Evolutionary conservation across 35 echinoderm and acorn worm genomes (phyloP), one percentile per base, ranked within the genome.

Genomic region (Lytechinus variegatus): DNA sequence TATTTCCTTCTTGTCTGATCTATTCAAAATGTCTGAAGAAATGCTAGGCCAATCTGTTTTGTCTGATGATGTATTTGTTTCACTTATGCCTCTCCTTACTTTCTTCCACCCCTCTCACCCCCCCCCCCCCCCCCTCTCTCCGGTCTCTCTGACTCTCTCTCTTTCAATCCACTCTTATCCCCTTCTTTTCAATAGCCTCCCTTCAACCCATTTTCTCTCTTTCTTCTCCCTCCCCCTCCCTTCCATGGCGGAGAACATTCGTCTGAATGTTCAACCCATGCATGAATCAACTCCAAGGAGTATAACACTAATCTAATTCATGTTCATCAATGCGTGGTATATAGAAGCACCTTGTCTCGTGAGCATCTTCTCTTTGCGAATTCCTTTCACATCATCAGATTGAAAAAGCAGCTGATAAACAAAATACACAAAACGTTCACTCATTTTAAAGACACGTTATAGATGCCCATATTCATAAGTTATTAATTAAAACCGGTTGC

Each of bases 251-350:
- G 8, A 24, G 66, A 24, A 79, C 66, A 79, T 79, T 79, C 66
- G 66, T 24, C 6, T n/a, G 66, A 79, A 24, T 19, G 12, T 79
- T 24, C 66, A 79, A 79, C 0, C 66, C 33, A 44, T 44, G 33
- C 33, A 44, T 44, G 33, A 44, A 44, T 44, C 33, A 44, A 44
- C 33, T 44, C 66, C 16, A 79, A 79, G 66, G 16, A 79, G 16
- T 4, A n/a, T 79, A 24, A 24, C 16, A 16, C 21, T 79, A 79
- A 79, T 79, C 66, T 79, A 79, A 79, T 79, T 79, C 66, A 79
- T 79, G 66, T 79, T 79, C 66, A 79, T 79, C 66, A 79, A 79
- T 79, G 19, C 66, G n/a, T 79, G 19, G 66, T 79, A 79, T 79
- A 79, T 79, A 79, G 66, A 79, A 24, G 66, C n/a, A 79, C 66